These are phyloP conservation scores for Anhinga rufa DNA, from an alignment of 2,113 vertebrate genomes.

Conservation along the genomic window DNA sequence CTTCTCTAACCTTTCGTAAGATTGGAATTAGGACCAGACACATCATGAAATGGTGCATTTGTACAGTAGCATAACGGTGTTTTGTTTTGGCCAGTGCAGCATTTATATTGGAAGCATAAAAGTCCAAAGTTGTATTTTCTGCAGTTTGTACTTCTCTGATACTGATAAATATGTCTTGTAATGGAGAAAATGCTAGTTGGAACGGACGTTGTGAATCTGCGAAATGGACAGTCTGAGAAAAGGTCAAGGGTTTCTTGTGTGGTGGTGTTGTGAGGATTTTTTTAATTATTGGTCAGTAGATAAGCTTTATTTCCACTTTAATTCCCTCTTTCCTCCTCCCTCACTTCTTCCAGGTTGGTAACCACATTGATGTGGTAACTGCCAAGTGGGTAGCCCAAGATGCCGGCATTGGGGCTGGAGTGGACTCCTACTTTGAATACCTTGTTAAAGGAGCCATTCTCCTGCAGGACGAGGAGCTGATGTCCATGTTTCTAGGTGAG, in stretches of 20 bases:
- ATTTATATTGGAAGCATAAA: background rate
- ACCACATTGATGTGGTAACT: slow-evolving; percentile 93
- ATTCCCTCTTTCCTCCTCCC: background rate
- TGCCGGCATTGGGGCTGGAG: slow-evolving; percentile 92
- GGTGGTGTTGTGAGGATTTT: background rate
- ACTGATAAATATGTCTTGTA: background rate
- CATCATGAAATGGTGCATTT: background rate
- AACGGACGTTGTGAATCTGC: background rate
- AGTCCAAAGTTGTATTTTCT: background rate
- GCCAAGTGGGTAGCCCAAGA: slow-evolving; percentile 98
- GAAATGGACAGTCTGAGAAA: background rate
- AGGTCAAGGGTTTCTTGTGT: background rate
- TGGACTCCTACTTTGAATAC: slow-evolving; percentile 98
- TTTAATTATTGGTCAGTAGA: background rate
- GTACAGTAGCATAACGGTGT: background rate
- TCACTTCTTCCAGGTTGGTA: slow-evolving; percentile 82
- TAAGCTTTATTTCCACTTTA: background rate
- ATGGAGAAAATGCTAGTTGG: background rate
- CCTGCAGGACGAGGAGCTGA: slow-evolving; percentile 90
- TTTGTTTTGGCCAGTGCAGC: background rate
- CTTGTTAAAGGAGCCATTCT: slow-evolving; percentile 96
- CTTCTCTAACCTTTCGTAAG: background rate
- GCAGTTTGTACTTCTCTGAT: background rate
- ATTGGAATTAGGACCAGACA: background rate
- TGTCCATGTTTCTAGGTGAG: slow-evolving; percentile 91